Base-by-base conservation (phyloP, 2,888 invertebrate genomes). In the Gastrophysa polygoni region DNA sequence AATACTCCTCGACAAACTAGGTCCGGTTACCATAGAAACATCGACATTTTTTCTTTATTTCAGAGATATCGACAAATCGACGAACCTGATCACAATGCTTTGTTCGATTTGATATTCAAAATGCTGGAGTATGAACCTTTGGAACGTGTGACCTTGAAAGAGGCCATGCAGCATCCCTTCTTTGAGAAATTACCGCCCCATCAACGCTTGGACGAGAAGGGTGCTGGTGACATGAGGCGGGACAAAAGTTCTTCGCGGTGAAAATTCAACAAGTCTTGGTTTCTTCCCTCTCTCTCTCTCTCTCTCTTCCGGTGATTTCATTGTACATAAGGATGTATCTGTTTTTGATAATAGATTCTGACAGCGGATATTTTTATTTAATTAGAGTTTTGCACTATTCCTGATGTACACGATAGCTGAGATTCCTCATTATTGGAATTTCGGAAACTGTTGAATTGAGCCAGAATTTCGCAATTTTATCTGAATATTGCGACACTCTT, bases 101-200 rank as follows among this genome's bases (percentile, higher is more conserved):
- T 99, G 77, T 98, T 99, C 82, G 96, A 98, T 81, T 86, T 99
- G 78, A 91, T 99, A 73, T 89, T 91, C 76, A 89, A 91, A 81
- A 98, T 99, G 98, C 85, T 99, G 80, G 97, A 96, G 75, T 99
- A 98, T 83, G 97, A 98, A 81, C 98, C 98, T 24, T 85, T 90
- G 65, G 91, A 93, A 78, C 87, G 99, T 67, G 90, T 98, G 77
- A 90, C 92, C 73, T 85, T 99, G 74, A 86, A 86, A 62, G 96
- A 98, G 75, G 95, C 97, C 14, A 84, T 99, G 75, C 83, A 88
- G 56, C 98, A 98, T 85, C 92, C 95, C 57, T 98, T 97, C 86
- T 98, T 98, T 84, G 89, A 89, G 77, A 90, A 91, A 78, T 88
- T 96, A 77, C 90, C 93, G 66, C 84, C 87, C 59, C 89, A 91